Evolutionary conservation across 1,140 invertebrate genomes (phyloP), one percentile per base, ranked within the genome.

Genomic region (Phymorhynchus buccinoides): DNA sequence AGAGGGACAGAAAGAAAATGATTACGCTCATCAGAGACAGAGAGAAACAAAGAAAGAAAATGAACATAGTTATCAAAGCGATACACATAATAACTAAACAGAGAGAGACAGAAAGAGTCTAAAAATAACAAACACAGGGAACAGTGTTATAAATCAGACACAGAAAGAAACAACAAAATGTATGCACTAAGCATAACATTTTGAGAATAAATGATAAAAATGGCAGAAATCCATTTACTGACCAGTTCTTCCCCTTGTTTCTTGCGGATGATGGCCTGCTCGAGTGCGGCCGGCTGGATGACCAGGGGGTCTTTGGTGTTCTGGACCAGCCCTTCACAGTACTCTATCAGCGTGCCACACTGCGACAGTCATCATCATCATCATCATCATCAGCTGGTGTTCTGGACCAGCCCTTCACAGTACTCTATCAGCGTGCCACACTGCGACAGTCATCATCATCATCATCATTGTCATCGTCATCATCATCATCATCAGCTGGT

Each of bases 241-340:
- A 96, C 95, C 91, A 96, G 92, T 93, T 96, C 95, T 91, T 96
- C 95, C 94, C 96, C 94, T 92, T 95, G 94, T 94, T 96, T 96
- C 92, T 97, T 97, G 88, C 97, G 97, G 82, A 98, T 95, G 27
- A 96, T 97, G 27, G 97, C 96, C 75, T 97, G 94, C 93, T 97
- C 97, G 66, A 98, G 94, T 30, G 96, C 96, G 9, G 97, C 96
- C 16, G 97, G 97, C 92, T 98, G 97, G 75, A 98, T 94, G 85
- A 98, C 95, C 94, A 98, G 95, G 6, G 97, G 97, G 94, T 98
- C 97, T 86, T 95, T 95, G 84, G 96, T 96, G 89, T 97, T 96
- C 92, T 97, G 96, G 86, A 98, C 96, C 86, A 99, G 96, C 89
- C 96, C 96, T 94, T 98, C 97, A 84, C 97, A 97, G 52, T 97